A percentile compares a stretch with the other conserved stretches of the same genome.
These are phyloP conservation scores for Lysiphlebus fabarum DNA, from an alignment of 1,140 invertebrate genomes.

Conservation along the genomic window DNA sequence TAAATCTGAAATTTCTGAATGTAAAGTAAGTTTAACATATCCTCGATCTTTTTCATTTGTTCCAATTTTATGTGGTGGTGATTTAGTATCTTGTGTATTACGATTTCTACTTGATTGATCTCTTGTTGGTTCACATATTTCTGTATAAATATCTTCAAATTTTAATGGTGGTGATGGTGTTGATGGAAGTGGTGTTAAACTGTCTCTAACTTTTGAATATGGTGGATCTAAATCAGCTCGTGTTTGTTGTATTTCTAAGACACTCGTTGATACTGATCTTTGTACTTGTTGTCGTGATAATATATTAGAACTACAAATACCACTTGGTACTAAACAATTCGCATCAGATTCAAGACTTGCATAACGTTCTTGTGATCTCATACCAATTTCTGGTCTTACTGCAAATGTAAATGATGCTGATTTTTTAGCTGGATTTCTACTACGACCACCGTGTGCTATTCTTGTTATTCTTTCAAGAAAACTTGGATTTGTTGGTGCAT, in stretches of 20 bases:
- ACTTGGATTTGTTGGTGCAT: conserved; percentile 30
- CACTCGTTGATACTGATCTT: conserved; percentile 49
- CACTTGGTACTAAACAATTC: conserved; percentile 30
- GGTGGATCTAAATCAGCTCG: conserved; percentile 42
- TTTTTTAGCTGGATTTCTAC: conserved; percentile 50
- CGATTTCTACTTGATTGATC: conserved; percentile 16
- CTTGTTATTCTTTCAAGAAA: conserved; percentile 48
- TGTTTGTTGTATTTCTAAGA: conserved; percentile 41
- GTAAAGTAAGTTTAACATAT: conserved; percentile 44
- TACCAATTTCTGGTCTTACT: conserved; percentile 48
- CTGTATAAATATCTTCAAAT: conserved; percentile 49
- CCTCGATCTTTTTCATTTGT: conserved; percentile 41
- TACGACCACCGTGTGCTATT: conserved; percentile 47
- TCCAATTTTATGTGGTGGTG: conserved; percentile 28
- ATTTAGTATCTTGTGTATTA: conserved; percentile 33
- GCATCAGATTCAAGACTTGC: conserved; percentile 50
- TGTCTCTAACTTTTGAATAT: conserved; percentile 52
- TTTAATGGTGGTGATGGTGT: conserved; percentile 39
- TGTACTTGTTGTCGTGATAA: conserved; percentile 41
- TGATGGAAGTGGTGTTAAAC: conserved; percentile 43
- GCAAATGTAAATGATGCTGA: conserved; percentile 52
- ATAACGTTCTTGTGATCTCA: conserved; percentile 48
- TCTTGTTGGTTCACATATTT: conserved; percentile 44
- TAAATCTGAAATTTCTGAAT: conserved; percentile 35
- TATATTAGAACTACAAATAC: conserved; percentile 19